Evolutionary conservation across 2,888 invertebrate species (phyloP), one percentile per base, ranked within the genome.

Genomic region (Himalopsyche tibetana): DNA sequence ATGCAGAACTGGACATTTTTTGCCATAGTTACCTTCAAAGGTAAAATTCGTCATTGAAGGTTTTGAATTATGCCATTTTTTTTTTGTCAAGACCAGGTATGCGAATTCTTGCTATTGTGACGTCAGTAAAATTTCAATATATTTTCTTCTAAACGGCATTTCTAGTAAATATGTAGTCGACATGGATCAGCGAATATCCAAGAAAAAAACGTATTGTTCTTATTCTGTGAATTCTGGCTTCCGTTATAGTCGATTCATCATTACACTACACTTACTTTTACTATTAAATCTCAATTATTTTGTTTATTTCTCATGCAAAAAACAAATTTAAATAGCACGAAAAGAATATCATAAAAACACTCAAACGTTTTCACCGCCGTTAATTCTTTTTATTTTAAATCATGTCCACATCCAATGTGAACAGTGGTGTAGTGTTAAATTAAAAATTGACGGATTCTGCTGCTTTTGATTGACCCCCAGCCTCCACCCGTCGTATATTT

Each of bases 1-100:
- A 63, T 63, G 63, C 19, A 63, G n/a, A 63, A 63, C 8, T 63
- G 63, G 63, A 63, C 63, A 63, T 63, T 63, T 63, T 63, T 63
- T 63, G 19, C 5, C 63, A 63, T 28, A 56, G 63, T 63, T 63
- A 63, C 63, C 63, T 63, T 63, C 63, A 63, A 63, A 63, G 63
- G 63, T 63, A 63, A 63, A 63, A 19, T 63, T 63, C 63, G 63
- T 63, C 63, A 63, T 63, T 63, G n/a, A 63, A 28, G 63, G 63
- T 63, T 63, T 63, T 63, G 63, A 63, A 63, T 63, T 63, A 28
- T 63, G 63, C 19, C 63, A 63, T 63, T 63, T 63, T 63, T 28
- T 56, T 63, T 63, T 63, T 19, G 63, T 28, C 19, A 0, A 19
- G 6, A 63, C 15, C 63, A 63, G 63, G 63, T 63, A 63, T 63